phyloP scores from a whole-genome alignment of 1,140 invertebrate genomes.

The Drosophila tani region DNA sequence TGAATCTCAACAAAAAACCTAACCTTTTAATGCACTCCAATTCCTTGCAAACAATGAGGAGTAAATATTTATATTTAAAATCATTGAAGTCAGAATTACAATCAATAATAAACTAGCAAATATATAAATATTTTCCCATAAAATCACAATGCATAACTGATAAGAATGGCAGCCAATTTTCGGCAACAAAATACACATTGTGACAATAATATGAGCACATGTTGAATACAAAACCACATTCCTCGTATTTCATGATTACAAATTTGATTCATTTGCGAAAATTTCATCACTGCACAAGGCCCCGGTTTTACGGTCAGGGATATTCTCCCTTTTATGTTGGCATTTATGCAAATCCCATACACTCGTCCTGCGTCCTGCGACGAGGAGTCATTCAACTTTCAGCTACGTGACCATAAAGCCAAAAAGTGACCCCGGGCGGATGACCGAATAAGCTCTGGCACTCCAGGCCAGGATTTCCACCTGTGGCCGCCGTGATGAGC shows the following conservation, averaged over 20 bases:
- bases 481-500: constrained; percentile 55
- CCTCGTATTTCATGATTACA: constrained; percentile 17
- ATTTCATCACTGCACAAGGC: constrained; percentile 11
- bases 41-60: not conserved
- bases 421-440: constrained; percentile 60
- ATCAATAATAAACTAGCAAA: not conserved
- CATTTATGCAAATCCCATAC: constrained; percentile 47
- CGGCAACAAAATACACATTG: not conserved
- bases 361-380: constrained; percentile 12
- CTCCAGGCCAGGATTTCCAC: constrained; percentile 48
- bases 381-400: constrained; percentile 51
- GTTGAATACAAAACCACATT: not conserved
- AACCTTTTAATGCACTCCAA: too few relatives aligned
- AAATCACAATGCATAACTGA: not conserved
- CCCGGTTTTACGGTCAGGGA: constrained; percentile 14
- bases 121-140: not conserved
- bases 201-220: not conserved
- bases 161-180: not conserved
- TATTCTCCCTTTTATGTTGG: constrained; percentile 32
- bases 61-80: not conserved
- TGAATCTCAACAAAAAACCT: too few relatives aligned
- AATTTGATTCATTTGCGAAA: constrained; percentile 32
- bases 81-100: too few relatives aligned
- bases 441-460: constrained; percentile 34
- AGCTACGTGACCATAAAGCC: constrained; percentile 71